phyloP scores from a whole-genome alignment of 2,113 vertebrate genomes.

The Tenrec ecaudatus region DNA sequence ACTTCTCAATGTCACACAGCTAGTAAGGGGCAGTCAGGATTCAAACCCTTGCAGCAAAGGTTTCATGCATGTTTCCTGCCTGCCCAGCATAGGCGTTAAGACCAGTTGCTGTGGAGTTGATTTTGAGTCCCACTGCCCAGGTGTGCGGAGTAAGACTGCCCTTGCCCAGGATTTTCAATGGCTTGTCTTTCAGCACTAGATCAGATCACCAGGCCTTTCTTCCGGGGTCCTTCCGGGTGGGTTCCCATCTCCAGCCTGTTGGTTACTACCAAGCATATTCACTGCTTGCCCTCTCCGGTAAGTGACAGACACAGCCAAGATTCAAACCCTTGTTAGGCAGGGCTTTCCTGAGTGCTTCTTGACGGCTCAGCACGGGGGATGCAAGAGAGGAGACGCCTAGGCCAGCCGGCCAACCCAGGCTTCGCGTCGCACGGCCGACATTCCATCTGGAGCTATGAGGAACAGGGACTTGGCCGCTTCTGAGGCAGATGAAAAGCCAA shows the following conservation, averaged over 20 bases:
- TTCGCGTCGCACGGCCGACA: not conserved
- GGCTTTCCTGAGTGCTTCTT: not conserved
- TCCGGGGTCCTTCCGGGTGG: not conserved
- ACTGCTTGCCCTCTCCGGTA: not conserved
- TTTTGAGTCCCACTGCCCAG: not conserved
- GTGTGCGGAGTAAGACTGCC: not conserved
- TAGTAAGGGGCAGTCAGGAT: not conserved
- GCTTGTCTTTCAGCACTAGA: not conserved
- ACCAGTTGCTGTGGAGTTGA: not conserved
- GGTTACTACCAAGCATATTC: not conserved
- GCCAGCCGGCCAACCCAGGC: accelerated
- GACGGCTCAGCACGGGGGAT: not conserved
- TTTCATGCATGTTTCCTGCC: no score
- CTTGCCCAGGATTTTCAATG: not conserved
- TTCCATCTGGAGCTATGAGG: slow-evolving; percentile 30
- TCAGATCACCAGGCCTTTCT: not conserved
- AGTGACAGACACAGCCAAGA: not conserved
- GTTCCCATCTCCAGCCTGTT: not conserved
- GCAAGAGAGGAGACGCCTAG: not conserved
- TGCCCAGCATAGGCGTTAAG: not conserved
- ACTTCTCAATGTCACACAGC: not conserved
- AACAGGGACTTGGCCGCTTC: slow-evolving; percentile 37
- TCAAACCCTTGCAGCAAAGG: not conserved
- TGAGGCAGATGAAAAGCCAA: slow-evolving; percentile 43
- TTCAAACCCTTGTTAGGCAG: not conserved